Conservation (phyloP, 2,888 invertebrate species). For the Diadegma fenestrale region DNA sequence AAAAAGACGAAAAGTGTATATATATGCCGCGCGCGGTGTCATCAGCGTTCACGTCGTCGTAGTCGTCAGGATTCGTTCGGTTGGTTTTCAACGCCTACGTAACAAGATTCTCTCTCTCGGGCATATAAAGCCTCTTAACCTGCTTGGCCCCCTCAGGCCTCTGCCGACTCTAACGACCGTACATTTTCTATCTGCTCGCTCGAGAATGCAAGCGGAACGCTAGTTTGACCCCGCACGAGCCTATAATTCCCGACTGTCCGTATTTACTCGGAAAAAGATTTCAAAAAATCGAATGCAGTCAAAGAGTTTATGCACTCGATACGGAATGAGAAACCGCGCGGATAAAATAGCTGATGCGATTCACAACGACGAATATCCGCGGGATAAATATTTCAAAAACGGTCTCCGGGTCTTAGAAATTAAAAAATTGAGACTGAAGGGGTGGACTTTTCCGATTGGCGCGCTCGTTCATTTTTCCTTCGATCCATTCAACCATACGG, state of each 20-base stretch:
- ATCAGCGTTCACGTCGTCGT: conserved; percentile 61
- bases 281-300: not conserved
- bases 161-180: conserved; percentile 38
- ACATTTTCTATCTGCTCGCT: conserved; percentile 50
- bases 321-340: not conserved
- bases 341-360: not conserved
- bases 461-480: conserved; percentile 43
- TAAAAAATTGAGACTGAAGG: not conserved
- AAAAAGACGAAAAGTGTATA: conserved; percentile 20
- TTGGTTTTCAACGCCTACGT: conserved; percentile 81
- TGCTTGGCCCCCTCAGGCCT: conserved; percentile 70
- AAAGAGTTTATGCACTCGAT: conserved; percentile 11
- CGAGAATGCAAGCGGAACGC: conserved; percentile 31
- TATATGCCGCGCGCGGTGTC: conserved; percentile 48
- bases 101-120: conserved; percentile 80
- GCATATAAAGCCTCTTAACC: conserved; percentile 81
- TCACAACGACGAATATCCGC: not conserved
- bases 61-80: conserved; percentile 82
- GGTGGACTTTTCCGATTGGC: not conserved
- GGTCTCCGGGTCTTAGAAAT: too few species aligned
- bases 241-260: conserved; percentile 38
- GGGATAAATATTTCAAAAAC: not conserved
- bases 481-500: conserved; percentile 34
- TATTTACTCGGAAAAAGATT: conserved; percentile 41
- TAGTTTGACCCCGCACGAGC: conserved; percentile 48